Conservation (phyloP, 64 coral and sea anemone species). For the Dendronephthya gigantea region DNA sequence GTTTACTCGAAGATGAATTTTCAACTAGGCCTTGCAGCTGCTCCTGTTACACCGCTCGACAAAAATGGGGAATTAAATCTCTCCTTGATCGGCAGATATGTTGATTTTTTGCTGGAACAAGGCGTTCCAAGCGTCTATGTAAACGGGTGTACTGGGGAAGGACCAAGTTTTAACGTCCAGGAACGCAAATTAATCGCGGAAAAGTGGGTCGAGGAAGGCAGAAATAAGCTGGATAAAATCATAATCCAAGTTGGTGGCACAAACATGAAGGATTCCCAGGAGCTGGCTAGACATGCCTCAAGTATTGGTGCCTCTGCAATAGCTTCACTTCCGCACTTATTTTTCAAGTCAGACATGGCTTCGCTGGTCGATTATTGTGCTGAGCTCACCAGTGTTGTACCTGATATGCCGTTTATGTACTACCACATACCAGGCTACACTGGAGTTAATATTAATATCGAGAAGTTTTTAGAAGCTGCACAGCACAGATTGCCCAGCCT, state of each 20-base stretch:
- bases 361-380: not conserved
- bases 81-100: not conserved
- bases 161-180: not conserved
- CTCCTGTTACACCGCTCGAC: not conserved
- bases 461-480: not conserved
- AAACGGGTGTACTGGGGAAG: not conserved
- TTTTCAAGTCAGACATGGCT: not conserved
- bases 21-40: not conserved
- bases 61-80: not conserved
- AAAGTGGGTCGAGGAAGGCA: not conserved
- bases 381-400: not conserved
- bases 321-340: not conserved
- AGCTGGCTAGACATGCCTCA: not conserved
- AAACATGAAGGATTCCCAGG: not conserved
- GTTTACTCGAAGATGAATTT: too few species aligned
- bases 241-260: not conserved
- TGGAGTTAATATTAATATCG: not conserved
- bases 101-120: not conserved
- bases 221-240: not conserved
- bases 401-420: not conserved
- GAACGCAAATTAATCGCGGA: not conserved
- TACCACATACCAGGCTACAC: not conserved
- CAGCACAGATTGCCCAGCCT: not conserved
- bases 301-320: not conserved
- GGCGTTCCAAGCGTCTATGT: not conserved